Evolutionary conservation across 2,113 vertebrate genomes (phyloP).

Genomic region (Hippocampus comes): DNA sequence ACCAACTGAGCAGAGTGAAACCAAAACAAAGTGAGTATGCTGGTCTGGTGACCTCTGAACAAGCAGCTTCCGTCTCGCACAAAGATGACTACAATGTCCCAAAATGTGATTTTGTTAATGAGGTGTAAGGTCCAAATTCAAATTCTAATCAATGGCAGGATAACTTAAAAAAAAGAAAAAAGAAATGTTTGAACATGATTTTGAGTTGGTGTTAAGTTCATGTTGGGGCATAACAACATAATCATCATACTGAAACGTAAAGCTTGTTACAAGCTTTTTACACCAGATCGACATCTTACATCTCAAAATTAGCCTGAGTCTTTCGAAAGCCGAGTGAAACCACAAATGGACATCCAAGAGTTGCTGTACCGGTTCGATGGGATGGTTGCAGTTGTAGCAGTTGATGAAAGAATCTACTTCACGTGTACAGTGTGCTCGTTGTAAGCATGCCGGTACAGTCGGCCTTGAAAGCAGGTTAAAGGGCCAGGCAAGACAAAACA

Average conservation of each 20-base stretch:
- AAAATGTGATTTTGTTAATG: not conserved
- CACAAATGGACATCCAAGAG: constrained; percentile 3
- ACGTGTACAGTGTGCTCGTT: constrained; percentile 33
- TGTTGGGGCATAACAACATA: too few relatives aligned
- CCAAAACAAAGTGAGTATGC: constrained; percentile 51
- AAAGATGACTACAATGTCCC: not conserved
- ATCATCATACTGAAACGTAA: too few relatives aligned
- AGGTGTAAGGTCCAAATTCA: not conserved
- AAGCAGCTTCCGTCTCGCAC: constrained; percentile 6
- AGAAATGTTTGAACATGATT: too few relatives aligned
- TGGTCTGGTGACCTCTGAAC: constrained; percentile 44
- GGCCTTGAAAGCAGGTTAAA: constrained; percentile 3
- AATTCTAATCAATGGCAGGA: too few relatives aligned
- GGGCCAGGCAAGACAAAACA: not conserved
- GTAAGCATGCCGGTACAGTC: constrained; percentile 22
- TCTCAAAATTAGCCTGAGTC: not conserved
- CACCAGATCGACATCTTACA: too few relatives aligned
- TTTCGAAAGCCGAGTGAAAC: constrained; percentile 10
- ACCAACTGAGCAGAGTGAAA: constrained; percentile 29
- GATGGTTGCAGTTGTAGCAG: not conserved
- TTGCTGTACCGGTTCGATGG: constrained; percentile 39
- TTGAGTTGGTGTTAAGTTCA: too few relatives aligned
- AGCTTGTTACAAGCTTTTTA: too few relatives aligned
- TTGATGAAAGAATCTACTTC: constrained; percentile 3
- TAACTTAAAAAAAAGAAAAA: too few relatives aligned